A percentile compares a stretch with the other conserved stretches of the same genome.
These are phyloP conservation scores for Smittia aterrima DNA, from an alignment of 2,888 invertebrate genomes.

Conservation along the genomic window DNA sequence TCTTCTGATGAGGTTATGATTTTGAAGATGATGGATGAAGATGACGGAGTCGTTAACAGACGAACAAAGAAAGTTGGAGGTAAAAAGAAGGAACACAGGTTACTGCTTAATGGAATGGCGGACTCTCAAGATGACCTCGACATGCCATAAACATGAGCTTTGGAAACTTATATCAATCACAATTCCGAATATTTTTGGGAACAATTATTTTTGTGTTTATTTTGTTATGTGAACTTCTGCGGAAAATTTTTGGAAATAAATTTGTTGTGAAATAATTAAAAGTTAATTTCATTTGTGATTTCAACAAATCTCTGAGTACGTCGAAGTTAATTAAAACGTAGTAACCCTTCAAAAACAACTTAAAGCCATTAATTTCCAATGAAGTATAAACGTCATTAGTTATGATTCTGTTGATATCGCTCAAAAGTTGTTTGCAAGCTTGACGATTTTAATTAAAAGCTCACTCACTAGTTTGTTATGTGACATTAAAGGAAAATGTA, in stretches of 20 bases:
- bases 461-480: no score
- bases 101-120: conserved; percentile 45
- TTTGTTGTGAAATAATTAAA: no score
- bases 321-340: no score
- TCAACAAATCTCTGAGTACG: no score
- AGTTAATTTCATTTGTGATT: no score
- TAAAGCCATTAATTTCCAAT: no score
- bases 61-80: conserved; percentile 47
- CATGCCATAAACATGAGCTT: not conserved
- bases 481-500: no score
- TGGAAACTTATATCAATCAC: not conserved
- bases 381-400: no score
- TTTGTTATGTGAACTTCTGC: not conserved
- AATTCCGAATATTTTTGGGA: not conserved
- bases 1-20: conserved; percentile 60
- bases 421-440: no score
- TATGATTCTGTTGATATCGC: no score
- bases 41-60: conserved; percentile 52
- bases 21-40: conserved; percentile 54
- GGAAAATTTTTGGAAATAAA: not conserved
- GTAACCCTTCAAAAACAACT: no score
- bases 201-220: not conserved
- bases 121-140: conserved; percentile 38
- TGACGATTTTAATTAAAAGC: no score
- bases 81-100: conserved; percentile 49